phyloP scores from a whole-genome alignment of 2,888 invertebrate genomes.

The Caenorhabditis virilis region DNA sequence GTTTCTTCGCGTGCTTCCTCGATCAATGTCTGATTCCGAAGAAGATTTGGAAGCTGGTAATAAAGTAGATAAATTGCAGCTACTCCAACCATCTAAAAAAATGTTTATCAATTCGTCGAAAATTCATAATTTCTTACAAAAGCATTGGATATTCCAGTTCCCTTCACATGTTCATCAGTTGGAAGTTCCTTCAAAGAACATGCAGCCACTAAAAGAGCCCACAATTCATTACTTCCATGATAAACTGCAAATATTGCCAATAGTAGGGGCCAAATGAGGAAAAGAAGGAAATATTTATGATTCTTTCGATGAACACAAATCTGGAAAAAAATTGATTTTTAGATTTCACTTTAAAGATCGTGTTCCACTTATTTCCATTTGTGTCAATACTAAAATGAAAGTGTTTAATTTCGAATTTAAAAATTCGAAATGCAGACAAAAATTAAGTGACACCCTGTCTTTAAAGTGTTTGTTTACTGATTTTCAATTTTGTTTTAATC shows the following conservation, averaged over 20 bases:
- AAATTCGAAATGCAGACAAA: too few species aligned
- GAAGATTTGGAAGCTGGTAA: slow-evolving; percentile 29
- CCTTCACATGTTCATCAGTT: slow-evolving; percentile 22
- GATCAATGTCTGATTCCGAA: slow-evolving; percentile 41
- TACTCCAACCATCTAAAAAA: slow-evolving; percentile 27
- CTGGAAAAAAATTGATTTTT: too few species aligned
- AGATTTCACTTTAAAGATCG: too few species aligned
- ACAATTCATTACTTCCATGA: slow-evolving; percentile 22
- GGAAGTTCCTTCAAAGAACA: slow-evolving; percentile 8
- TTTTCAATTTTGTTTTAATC: too few species aligned
- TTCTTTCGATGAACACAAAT: slow-evolving; percentile 44
- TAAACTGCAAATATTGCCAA: slow-evolving; percentile 33
- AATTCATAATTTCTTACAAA: slow-evolving; percentile 4
- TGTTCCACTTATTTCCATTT: too few species aligned
- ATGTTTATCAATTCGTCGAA: background rate
- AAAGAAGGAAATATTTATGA: slow-evolving; percentile 48
- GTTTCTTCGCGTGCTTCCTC: slow-evolving; percentile 24
- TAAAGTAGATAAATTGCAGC: slow-evolving; percentile 30
- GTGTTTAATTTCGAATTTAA: too few species aligned
- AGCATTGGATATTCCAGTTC: slow-evolving; percentile 39
- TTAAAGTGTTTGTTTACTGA: too few species aligned
- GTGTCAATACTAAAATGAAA: too few species aligned
- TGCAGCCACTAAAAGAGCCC: slow-evolving; percentile 4
- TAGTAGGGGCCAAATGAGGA: slow-evolving; percentile 36
- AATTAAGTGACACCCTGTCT: too few species aligned